phyloP scores from a whole-genome alignment of 2,113 vertebrate genomes.

The Himantopus leucocephalus region DNA sequence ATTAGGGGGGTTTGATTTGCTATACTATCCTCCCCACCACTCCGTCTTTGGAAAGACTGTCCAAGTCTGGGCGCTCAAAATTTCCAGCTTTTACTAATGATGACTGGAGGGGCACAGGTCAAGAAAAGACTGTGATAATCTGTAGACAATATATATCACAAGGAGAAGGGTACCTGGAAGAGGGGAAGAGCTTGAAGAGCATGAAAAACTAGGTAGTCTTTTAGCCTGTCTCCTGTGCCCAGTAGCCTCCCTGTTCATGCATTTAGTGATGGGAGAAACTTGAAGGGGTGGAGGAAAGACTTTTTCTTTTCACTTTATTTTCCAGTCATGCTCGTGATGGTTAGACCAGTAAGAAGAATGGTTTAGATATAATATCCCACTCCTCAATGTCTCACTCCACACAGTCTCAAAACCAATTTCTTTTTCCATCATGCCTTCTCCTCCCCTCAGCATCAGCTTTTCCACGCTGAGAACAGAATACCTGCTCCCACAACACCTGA shows the following conservation, averaged over 20 bases:
- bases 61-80: not conserved
- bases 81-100: not conserved
- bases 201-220: not conserved
- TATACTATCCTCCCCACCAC: not conserved
- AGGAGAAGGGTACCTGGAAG: not conserved
- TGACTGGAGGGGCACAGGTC: not conserved
- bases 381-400: not conserved
- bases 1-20: not conserved
- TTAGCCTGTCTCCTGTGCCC: not conserved
- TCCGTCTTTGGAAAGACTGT: not conserved
- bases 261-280: not conserved
- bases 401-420: not conserved
- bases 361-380: not conserved
- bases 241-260: fast-evolving
- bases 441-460: not conserved
- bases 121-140: not conserved
- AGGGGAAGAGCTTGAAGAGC: not conserved
- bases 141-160: not conserved
- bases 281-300: not conserved
- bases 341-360: not conserved
- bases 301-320: not conserved
- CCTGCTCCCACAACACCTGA: not conserved
- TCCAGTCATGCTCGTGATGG: not conserved
- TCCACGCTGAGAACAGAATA: not conserved
- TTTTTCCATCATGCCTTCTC: not conserved